Percentiles rank a stretch among this genome's conserved stretches.
phyloP scores from a whole-genome alignment of 2,888 invertebrate species.

The Ernsta delagoae region DNA sequence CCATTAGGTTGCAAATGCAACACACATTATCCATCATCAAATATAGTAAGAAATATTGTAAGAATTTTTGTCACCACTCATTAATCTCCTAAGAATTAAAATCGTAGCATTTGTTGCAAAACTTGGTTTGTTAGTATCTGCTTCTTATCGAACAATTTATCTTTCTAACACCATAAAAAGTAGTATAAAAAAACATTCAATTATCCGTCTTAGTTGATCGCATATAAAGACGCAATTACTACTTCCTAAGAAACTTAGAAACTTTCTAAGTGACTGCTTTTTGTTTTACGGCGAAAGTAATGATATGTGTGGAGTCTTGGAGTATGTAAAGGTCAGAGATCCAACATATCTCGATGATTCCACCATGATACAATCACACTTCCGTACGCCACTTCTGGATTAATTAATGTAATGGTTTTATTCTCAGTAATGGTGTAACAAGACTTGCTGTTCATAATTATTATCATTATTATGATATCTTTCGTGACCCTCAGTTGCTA shows the following conservation, averaged over 20 bases:
- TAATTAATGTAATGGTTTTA: neutral
- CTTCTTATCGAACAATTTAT: too few species aligned
- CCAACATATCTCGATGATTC: constrained; percentile 29
- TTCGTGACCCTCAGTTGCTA: too few species aligned
- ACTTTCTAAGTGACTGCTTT: constrained; percentile 29
- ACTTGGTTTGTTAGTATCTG: too few species aligned
- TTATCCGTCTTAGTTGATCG: neutral
- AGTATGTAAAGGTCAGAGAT: constrained; percentile 33
- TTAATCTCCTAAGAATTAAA: too few species aligned
- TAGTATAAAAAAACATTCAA: constrained; percentile 7
- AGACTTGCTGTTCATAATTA: too few species aligned
- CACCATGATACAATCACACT: constrained; percentile 18
- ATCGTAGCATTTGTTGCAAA: too few species aligned
- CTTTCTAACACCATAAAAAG: too few species aligned
- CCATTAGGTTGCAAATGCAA: constrained; percentile 1
- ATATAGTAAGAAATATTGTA: too few species aligned
- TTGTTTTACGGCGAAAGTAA: constrained; percentile 25
- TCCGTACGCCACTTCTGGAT: constrained; percentile 24
- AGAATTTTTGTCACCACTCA: neutral
- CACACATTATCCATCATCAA: too few species aligned
- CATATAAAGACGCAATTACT: neutral
- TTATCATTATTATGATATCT: too few species aligned
- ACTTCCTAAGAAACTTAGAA: constrained; percentile 9
- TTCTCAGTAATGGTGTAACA: neutral
- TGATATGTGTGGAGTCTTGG: constrained; percentile 24